Conservation (phyloP, 2,113 vertebrate genomes). For the Alethe diademata region DNA sequence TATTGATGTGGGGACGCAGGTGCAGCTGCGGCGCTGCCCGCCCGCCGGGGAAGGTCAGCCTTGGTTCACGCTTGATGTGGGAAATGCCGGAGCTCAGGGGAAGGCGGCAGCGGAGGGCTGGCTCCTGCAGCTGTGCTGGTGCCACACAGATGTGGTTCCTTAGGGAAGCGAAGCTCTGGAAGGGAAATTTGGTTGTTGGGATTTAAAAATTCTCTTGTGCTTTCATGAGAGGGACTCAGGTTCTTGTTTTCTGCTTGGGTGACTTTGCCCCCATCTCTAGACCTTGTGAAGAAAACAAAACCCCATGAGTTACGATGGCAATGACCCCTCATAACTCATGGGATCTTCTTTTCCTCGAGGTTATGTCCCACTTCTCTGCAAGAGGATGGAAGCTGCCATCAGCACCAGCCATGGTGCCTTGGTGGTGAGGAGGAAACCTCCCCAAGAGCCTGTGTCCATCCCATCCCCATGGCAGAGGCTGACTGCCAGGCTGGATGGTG, state of each 20-base stretch:
- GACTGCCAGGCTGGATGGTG: background rate
- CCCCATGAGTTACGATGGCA: accelerated
- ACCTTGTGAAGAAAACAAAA: background rate
- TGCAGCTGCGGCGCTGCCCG: accelerated
- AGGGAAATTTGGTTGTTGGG: background rate
- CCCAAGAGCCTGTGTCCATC: background rate
- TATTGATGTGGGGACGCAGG: accelerated
- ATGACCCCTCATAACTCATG: accelerated
- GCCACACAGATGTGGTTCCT: background rate
- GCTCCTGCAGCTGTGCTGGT: accelerated
- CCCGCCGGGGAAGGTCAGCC: background rate
- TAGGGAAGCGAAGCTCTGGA: background rate
- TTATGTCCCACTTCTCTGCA: background rate
- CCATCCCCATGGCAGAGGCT: background rate
- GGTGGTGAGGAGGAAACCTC: background rate
- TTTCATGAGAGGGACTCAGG: background rate
- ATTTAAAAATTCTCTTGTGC: background rate
- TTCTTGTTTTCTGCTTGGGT: background rate
- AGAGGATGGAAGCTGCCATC: background rate
- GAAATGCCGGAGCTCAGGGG: background rate
- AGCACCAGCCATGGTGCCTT: background rate
- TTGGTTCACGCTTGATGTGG: background rate
- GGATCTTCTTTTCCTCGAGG: background rate
- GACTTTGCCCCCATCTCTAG: background rate
- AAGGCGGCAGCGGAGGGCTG: accelerated